Evolutionary conservation across 1,140 invertebrate species (phyloP).

Genomic region (Camponotus vicinus): DNA sequence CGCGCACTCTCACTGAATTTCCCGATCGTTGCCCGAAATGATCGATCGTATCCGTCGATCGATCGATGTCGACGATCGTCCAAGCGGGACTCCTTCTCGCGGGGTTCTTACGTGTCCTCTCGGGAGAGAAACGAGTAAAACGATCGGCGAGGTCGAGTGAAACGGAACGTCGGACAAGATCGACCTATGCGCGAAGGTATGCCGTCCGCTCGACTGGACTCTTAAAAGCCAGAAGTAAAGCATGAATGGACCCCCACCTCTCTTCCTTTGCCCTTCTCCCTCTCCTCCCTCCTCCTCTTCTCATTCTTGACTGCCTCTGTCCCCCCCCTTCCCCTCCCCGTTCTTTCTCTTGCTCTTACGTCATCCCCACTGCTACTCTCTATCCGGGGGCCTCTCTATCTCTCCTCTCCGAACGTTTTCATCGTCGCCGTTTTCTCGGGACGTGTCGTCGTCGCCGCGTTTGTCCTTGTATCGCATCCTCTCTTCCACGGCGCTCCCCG

Average conservation of each 20-base stretch:
- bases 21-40: neutral
- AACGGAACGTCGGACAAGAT: constrained; percentile 52
- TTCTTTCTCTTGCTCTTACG: constrained; percentile 37
- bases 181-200: constrained; percentile 83
- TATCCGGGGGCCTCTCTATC: constrained; percentile 34
- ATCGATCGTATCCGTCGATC: neutral
- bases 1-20: constrained; percentile 48
- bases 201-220: constrained; percentile 84
- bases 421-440: constrained; percentile 49
- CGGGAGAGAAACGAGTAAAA: neutral
- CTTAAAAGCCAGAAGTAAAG: constrained; percentile 84
- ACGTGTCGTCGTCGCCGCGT: constrained; percentile 47
- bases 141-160: constrained; percentile 26
- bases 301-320: constrained; percentile 64
- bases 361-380: constrained; percentile 40
- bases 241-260: constrained; percentile 85
- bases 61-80: neutral
- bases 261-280: constrained; percentile 61
- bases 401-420: constrained; percentile 51
- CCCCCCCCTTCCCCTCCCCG: constrained; percentile 37
- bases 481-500: constrained; percentile 40
- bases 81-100: neutral
- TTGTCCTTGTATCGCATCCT: constrained; percentile 60
- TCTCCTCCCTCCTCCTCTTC: constrained; percentile 45
- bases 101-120: constrained; percentile 19